These are phyloP conservation scores for Lanius ludovicianus DNA, from an alignment of 2,113 vertebrate species.

Conservation along the genomic window DNA sequence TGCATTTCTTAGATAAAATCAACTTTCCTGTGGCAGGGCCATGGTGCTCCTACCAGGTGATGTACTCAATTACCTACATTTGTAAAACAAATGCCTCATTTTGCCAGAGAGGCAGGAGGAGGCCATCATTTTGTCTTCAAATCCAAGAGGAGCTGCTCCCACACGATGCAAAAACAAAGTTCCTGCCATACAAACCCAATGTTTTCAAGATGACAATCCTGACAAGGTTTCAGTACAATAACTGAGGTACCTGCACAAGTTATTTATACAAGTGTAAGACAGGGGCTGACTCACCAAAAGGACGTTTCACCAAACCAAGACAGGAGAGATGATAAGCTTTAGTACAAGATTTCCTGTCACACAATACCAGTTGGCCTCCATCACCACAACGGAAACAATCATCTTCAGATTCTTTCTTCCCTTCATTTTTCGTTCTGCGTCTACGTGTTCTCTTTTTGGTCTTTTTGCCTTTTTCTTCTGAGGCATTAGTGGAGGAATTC, in stretches of 20 bases:
- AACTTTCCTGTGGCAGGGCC: not conserved
- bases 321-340: conserved; percentile 97
- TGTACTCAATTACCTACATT: not conserved
- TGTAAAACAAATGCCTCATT: not conserved
- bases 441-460: conserved; percentile 82
- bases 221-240: not conserved
- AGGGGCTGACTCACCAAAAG: conserved; percentile 84
- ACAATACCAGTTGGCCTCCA: conserved; percentile 92
- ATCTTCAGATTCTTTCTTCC: conserved; percentile 88
- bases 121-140: not conserved
- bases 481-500: conserved; percentile 79
- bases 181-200: not conserved
- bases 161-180: not conserved
- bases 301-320: conserved; percentile 91
- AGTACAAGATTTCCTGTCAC: conserved; percentile 91
- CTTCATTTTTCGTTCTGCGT: conserved; percentile 74
- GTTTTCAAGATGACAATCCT: not conserved
- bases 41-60: not conserved
- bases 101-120: not conserved
- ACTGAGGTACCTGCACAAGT: not conserved
- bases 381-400: conserved; percentile 97
- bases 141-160: not conserved
- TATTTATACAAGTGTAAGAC: not conserved
- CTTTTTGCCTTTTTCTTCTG: conserved; percentile 90
- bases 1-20: not conserved